These are phyloP conservation scores for Myrmecophaga tridactyla DNA, from an alignment of 2,113 vertebrate genomes.

Conservation along the genomic window DNA sequence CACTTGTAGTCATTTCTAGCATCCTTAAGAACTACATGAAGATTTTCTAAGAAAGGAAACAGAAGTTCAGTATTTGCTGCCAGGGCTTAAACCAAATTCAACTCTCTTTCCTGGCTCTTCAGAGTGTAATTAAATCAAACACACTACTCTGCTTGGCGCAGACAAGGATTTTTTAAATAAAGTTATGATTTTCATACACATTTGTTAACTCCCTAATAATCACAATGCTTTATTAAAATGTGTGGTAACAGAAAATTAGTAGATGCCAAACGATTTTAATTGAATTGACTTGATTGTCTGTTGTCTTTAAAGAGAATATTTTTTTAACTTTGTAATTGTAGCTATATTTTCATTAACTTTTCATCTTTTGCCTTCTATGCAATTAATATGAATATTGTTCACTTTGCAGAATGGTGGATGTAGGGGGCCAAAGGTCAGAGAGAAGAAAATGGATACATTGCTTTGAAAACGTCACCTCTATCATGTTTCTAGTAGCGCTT, in stretches of 20 bases:
- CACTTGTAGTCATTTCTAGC: background rate
- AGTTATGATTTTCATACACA: background rate
- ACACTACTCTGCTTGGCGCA: background rate
- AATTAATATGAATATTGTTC: conserved; percentile 73
- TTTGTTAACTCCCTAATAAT: background rate
- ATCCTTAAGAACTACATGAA: background rate
- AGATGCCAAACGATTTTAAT: background rate
- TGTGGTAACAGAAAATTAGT: background rate
- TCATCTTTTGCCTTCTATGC: conserved; percentile 45
- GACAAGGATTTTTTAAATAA: background rate
- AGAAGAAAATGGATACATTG: conserved; percentile 99
- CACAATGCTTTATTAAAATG: conserved; percentile 4
- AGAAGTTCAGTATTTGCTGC: conserved; percentile 15
- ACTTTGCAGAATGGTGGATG: conserved; percentile 95
- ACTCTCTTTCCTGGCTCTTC: background rate
- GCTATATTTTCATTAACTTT: background rate
- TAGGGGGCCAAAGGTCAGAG: conserved; percentile 96
- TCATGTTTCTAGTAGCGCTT: conserved; percentile 98
- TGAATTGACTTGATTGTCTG: conserved; percentile 1
- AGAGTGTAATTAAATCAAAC: background rate
- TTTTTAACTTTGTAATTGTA: conserved; percentile 24
- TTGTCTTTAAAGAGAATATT: conserved; percentile 31
- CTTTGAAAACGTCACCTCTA: conserved; percentile 98
- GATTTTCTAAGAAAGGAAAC: conserved; percentile 32
- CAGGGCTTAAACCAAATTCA: background rate